A percentile compares a stretch with the other conserved stretches of the same genome.
Evolutionary conservation across 2,888 invertebrate species (phyloP).

Genomic region (Ellobium chinense): DNA sequence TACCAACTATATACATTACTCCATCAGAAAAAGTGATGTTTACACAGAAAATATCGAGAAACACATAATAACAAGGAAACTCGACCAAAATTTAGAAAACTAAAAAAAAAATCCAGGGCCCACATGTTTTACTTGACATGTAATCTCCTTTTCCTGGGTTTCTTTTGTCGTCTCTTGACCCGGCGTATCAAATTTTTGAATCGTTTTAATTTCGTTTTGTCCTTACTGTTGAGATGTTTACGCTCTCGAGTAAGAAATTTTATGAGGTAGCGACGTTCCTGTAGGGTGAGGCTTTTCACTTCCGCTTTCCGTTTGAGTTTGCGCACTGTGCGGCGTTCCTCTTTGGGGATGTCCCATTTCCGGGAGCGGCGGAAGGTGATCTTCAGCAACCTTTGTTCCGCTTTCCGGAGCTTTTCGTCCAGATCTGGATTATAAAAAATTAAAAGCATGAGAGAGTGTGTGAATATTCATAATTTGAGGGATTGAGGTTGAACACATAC

Average conservation of each 20-base stretch:
- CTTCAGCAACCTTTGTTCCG: slow-evolving; percentile 51
- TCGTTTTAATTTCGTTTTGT: slow-evolving; percentile 52
- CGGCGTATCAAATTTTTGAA: slow-evolving; percentile 50
- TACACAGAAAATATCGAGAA: not conserved
- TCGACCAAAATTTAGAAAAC: not conserved
- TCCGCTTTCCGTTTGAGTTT: slow-evolving; percentile 47
- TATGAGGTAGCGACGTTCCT: slow-evolving; percentile 52
- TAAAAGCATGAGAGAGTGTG: no score
- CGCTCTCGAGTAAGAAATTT: slow-evolving; percentile 51
- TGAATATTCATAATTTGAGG: no score
- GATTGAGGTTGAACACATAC: no score
- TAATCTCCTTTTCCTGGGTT: slow-evolving; percentile 20
- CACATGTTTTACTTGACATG: slow-evolving; percentile 24
- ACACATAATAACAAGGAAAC: not conserved
- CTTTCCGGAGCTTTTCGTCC: slow-evolving; percentile 49
- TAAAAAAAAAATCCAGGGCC: not conserved
- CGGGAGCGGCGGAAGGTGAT: slow-evolving; percentile 47
- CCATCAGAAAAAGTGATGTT: not conserved
- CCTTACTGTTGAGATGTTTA: slow-evolving; percentile 49
- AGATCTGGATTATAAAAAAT: slow-evolving; percentile 37
- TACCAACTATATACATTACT: not conserved
- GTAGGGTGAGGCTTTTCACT: slow-evolving; percentile 29
- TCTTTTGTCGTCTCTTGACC: slow-evolving; percentile 24
- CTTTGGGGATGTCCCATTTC: slow-evolving; percentile 46
- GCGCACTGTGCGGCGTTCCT: slow-evolving; percentile 43